These are phyloP conservation scores for Aspidapion aeneum DNA, from an alignment of 2,888 invertebrate genomes.

Conservation along the genomic window DNA sequence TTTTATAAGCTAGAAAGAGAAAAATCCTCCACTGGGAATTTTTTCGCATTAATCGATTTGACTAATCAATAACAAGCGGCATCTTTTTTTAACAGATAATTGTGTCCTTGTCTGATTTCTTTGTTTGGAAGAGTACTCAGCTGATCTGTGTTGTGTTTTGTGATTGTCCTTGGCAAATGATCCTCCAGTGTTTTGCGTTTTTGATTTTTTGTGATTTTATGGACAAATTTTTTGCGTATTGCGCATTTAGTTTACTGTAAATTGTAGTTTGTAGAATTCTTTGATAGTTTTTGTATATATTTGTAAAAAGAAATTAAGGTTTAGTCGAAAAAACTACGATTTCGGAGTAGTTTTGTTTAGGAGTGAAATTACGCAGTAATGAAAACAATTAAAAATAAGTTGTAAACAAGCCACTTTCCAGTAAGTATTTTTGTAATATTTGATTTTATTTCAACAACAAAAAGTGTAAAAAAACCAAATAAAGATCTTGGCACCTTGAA, in stretches of 20 bases:
- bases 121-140: slow-evolving; percentile 33
- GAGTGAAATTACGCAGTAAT: slow-evolving; percentile 55
- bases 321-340: background rate
- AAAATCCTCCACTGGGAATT: too few relatives aligned
- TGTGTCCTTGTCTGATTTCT: slow-evolving; percentile 17
- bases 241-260: background rate
- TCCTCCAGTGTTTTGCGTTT: too few relatives aligned
- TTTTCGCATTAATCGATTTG: too few relatives aligned
- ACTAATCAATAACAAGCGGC: too few relatives aligned
- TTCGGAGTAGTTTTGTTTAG: slow-evolving; percentile 25
- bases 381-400: background rate
- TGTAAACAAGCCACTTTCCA: background rate
- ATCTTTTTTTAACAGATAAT: background rate
- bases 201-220: background rate
- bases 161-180: slow-evolving; percentile 34
- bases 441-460: background rate
- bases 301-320: background rate
- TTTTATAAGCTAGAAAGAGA: too few relatives aligned
- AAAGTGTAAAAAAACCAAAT: background rate
- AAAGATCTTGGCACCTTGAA: background rate
- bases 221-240: background rate
- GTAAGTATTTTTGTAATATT: background rate
- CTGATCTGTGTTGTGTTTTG: slow-evolving; percentile 41
- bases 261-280: background rate
- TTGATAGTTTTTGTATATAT: background rate